Base-by-base conservation (phyloP, 1,140 invertebrate genomes). In the Formica selysi region DNA sequence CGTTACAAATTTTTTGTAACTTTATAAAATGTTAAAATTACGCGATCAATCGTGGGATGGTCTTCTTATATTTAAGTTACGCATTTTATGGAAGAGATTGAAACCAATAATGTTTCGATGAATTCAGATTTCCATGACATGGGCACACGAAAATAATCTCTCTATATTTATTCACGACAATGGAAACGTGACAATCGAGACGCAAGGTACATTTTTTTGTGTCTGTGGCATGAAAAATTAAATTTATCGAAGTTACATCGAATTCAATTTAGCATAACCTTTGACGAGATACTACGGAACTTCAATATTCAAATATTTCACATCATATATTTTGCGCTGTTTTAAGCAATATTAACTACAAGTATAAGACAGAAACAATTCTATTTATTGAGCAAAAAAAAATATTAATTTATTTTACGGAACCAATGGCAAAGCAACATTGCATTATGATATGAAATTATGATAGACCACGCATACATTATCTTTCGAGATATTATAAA, bases 131-230 rank as follows among this genome's bases (percentile, higher is more conserved):
- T 54, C 44, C 16, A 26, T 51, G 29, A 48, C 36, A 54, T 57
- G 19, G 29, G 13, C 44, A 19, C n/a, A n/a, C 8, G 38, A 38
- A 80, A 68, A 70, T 54, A 48, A 65, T 70, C 76, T 29, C 11
- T 62, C 29, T 51, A 4, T 80, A 68, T 80, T 80, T 70, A 57
- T 70, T 44, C 76, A 16, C 76, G 44, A 16, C 76, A 26, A 80
- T 80, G 64, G 64, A 80, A 80, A 80, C 76, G 76, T 80, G 76
- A 70, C 76, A 48, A 80, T 68, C 54, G 62, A 59, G 3, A 80
- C 44, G 44, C 26, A 54, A 70, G 32, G 22, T 19, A 70, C 22
- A 54, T 80, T 70, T 26, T 51, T 54, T 65, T 19, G 16, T 80
- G n/a, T 68, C 51, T 67, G 41, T 79, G 32, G 41, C 32, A 5